phyloP scores from a whole-genome alignment of 2,113 vertebrate genomes.

The Andinoacara biseriatus region DNA sequence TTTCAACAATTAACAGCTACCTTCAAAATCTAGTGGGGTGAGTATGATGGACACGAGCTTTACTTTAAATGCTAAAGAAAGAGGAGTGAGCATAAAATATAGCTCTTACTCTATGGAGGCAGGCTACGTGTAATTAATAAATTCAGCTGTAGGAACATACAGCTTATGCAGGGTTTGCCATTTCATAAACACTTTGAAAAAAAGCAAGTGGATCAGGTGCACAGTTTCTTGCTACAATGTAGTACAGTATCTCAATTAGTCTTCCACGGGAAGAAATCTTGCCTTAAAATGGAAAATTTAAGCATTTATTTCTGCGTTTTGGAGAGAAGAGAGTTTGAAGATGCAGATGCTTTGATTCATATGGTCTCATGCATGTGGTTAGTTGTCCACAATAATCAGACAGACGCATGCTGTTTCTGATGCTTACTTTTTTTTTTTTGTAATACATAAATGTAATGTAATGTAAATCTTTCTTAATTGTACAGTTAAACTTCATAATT shows the following conservation, averaged over 20 bases:
- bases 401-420: conserved; percentile 44
- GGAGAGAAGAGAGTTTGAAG: conserved; percentile 5
- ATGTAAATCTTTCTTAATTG: not conserved
- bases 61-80: conserved; percentile 19
- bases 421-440: not conserved
- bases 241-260: conserved; percentile 34
- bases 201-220: conserved; percentile 19
- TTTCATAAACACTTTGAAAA: conserved; percentile 11
- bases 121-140: conserved; percentile 30
- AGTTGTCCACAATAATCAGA: conserved; percentile 25
- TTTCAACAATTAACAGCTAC: not conserved
- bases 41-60: not conserved
- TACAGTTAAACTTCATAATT: conserved; percentile 32
- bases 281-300: not conserved
- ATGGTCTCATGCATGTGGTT: conserved; percentile 48
- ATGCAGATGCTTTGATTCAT: conserved; percentile 38
- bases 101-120: conserved; percentile 56
- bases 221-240: conserved; percentile 37
- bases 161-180: not conserved
- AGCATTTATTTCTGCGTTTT: conserved; percentile 4
- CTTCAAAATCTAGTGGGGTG: not conserved
- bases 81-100: conserved; percentile 42
- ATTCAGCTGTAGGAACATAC: not conserved
- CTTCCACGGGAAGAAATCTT: conserved; percentile 82
- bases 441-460: not conserved